Evolutionary conservation across 2,113 vertebrate species (phyloP), one percentile per base, ranked within the genome.

Genomic region (Hystrix brachyura): DNA sequence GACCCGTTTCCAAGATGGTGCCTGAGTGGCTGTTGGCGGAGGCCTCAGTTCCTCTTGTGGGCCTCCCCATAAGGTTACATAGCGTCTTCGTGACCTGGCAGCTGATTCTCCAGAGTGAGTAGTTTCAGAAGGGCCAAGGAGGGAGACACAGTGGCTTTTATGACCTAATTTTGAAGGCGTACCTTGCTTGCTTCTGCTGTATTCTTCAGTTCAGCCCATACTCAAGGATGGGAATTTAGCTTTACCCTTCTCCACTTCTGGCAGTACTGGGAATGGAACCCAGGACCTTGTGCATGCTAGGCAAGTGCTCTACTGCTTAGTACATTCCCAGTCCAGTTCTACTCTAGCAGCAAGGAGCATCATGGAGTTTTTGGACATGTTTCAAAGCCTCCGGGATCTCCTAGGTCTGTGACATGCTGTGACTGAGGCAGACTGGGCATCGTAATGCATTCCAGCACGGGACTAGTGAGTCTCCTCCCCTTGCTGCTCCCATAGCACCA

Each of bases 91-190:
- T 34, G 72, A 12, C 71, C 14, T 81, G 86, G 90, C 19, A 62
- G 34, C 74, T 57, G 51, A 67, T 55, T 86, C 48, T 57, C 60
- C 29, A 74, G 23, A 86, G 72, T 9, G 14, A 55, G 34, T 62
- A 69, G 72, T 72, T 67, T 6, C 1, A 29, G 81, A 85, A 87
- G 91, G 53, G 85, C 43, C 86, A 48, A 21, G 78, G 51, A 86
- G 62, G 53, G 82, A 51, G 21, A 25, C 43, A 23, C 25, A 51
- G 64, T 48, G 14, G 59, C 34, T 90, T 3, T 89, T 38, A 27
- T 46, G 71, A 93, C 57, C 81, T 87, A 51, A 51, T 80, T 92
- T 90, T 95, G 59, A 87, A 94, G 81, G 59, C 82, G 38, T 23
- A 19, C 38, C 38, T 25, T 67, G 32, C 79, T 91, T 64, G 48